Evolutionary conservation across 2,888 invertebrate species (phyloP).

Genomic region (Candidula unifasciata): DNA sequence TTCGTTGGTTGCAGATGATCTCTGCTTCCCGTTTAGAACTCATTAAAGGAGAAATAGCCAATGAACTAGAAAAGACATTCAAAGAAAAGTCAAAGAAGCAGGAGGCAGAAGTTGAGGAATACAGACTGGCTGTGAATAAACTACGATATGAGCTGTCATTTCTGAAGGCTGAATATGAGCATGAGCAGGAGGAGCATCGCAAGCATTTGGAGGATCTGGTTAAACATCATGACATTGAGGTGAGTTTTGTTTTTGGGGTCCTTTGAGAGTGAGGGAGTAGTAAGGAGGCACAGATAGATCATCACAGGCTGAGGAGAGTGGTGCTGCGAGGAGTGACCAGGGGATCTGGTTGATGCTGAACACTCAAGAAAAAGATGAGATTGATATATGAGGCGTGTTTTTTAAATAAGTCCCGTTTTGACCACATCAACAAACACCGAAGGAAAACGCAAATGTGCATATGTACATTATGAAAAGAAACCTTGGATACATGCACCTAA

Average conservation of each 20-base stretch:
- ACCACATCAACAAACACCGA: too few relatives aligned
- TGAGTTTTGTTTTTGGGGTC: constrained; percentile 50
- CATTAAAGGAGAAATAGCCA: constrained; percentile 69
- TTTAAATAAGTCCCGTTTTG: too few relatives aligned
- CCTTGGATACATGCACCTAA: too few relatives aligned
- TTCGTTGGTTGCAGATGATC: constrained; percentile 62
- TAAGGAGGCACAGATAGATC: too few relatives aligned
- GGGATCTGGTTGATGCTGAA: too few relatives aligned
- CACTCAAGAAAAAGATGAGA: too few relatives aligned
- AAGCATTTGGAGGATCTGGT: constrained; percentile 73
- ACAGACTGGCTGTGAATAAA: constrained; percentile 71
- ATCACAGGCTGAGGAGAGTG: too few relatives aligned
- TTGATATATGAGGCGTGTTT: too few relatives aligned
- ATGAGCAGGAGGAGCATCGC: constrained; percentile 70
- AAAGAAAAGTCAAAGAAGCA: constrained; percentile 69
- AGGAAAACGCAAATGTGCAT: too few relatives aligned
- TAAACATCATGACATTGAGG: constrained; percentile 76
- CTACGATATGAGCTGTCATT: constrained; percentile 76
- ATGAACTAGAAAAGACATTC: constrained; percentile 73
- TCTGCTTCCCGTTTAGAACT: constrained; percentile 74
- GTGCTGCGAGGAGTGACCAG: too few relatives aligned
- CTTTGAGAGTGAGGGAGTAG: too few relatives aligned
- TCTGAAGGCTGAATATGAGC: constrained; percentile 77
- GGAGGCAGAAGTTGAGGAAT: constrained; percentile 72
- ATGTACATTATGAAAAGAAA: too few relatives aligned